Evolutionary conservation across 2,797 vertebrate genomes (phyloP).

Genomic region (Esox lucius): DNA sequence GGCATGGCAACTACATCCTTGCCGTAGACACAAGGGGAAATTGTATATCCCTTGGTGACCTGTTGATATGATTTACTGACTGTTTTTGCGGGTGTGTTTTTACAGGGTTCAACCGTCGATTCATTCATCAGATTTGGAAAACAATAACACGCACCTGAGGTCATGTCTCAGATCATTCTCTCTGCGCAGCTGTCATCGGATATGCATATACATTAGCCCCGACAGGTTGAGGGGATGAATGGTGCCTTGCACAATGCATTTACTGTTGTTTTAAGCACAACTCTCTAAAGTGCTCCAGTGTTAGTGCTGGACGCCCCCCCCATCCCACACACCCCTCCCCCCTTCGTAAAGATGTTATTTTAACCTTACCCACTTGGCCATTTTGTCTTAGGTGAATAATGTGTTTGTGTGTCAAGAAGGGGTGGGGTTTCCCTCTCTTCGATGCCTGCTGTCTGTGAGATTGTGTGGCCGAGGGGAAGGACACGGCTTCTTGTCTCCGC

Average conservation of each 20-base stretch:
- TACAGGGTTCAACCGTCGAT: constrained; percentile 13
- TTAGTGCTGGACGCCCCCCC: constrained; percentile 23
- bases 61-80: constrained; percentile 23
- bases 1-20: not conserved
- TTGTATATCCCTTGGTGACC: not conserved
- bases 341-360: constrained; percentile 54
- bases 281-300: constrained; percentile 21
- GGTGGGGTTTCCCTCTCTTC: constrained; percentile 40
- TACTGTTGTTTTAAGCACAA: constrained; percentile 51
- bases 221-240: constrained; percentile 32
- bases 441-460: constrained; percentile 19
- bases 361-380: constrained; percentile 58
- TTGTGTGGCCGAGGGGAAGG: constrained; percentile 43
- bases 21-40: constrained; percentile 9
- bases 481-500: constrained; percentile 36
- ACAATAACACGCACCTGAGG: constrained; percentile 20
- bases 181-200: constrained; percentile 8
- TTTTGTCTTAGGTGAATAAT: constrained; percentile 59
- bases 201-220: constrained; percentile 12
- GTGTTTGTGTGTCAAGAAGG: constrained; percentile 47
- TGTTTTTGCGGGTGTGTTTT: constrained; percentile 25
- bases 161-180: constrained; percentile 8
- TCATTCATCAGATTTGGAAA: constrained; percentile 30
- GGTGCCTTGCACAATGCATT: constrained; percentile 27
- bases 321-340: too few species aligned